Evolutionary conservation across 30 jellyfish, hydroid and myxozoan genomes (phyloP).

Genomic region (Haliclystus octoradiatus): DNA sequence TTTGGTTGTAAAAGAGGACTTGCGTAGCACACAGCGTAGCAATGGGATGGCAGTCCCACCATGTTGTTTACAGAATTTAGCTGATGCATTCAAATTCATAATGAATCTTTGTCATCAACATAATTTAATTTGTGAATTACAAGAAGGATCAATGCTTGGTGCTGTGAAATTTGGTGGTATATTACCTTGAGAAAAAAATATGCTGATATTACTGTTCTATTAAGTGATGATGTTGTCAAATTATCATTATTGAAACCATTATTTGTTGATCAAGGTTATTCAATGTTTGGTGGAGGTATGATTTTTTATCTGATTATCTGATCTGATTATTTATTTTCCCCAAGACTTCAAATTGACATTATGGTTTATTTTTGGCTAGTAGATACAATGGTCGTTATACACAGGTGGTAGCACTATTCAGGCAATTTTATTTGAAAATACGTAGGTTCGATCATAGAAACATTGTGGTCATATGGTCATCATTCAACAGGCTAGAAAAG

Average conservation of each 20-base stretch:
- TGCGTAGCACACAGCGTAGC: no score
- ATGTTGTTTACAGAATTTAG: constrained; percentile 66
- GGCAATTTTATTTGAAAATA: no score
- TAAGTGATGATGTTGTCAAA: constrained; percentile 45
- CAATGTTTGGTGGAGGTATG: constrained; percentile 30
- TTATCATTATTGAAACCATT: not conserved
- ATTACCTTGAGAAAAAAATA: constrained; percentile 91
- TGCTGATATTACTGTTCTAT: constrained; percentile 69
- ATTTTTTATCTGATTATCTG: no score
- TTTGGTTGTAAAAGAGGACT: constrained; percentile 43
- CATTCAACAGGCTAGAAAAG: no score
- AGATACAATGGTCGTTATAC: no score
- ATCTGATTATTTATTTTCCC: no score
- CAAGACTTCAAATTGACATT: no score
- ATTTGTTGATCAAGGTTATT: constrained; percentile 23
- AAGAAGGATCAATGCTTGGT: constrained; percentile 84
- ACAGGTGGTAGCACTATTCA: no score
- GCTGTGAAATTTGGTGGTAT: constrained; percentile 47
- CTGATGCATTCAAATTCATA: constrained; percentile 52
- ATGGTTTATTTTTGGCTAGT: no score
- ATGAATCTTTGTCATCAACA: constrained; percentile 22
- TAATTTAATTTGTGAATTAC: constrained; percentile 41
- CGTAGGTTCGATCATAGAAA: no score
- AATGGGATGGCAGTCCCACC: constrained; percentile 98
- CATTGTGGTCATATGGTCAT: no score